Evolutionary conservation across 2,888 invertebrate species (phyloP), one percentile per base, ranked within the genome.

Genomic region (Sialis fuliginosa): DNA sequence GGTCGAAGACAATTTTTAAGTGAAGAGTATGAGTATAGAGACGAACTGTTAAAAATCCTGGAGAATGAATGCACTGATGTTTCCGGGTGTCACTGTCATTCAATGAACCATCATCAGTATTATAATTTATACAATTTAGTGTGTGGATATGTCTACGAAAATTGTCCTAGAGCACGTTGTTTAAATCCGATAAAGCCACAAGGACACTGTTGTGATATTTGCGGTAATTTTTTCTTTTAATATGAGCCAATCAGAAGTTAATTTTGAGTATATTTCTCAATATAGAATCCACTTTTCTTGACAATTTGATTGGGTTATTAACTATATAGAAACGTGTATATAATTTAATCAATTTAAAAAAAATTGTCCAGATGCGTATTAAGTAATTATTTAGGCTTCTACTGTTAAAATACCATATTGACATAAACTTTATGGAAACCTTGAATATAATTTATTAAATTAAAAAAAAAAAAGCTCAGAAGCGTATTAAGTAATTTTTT

Each of bases 151-250:
- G 42, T 42, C 12, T 32, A 48, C 31, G 37, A 41, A 12, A 41
- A 45, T 42, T 49, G 49, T 31, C 42, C 39, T 32, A 45, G 31
- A 22, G 42, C 48, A n/a, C 47, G 42, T 39, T 49, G 49, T 47
- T 39, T 47, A 10, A 33, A 42, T 22, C 49, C 49, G 7, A 22
- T 49, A 10, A 45, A 48, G 43, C 49, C 49, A 13, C 30, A 33
- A 39, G 49, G 49, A 37, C 44, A 48, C 40, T 49, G 49, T 39
- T 49, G 49, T 42, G 10, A 42, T 41, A 34, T 49, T 33, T 49
- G 49, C 33, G 49, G 49, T 49, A 49, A 40, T 9, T 33, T 34
- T 30, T 31, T 33, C 13, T 34, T 34, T 8, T 34, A 48, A 47
- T 9, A 35, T 8, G 10, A 9, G 6, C 6, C 10, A 8, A 10